A percentile compares a stretch with the other conserved stretches of the same genome.
These are phyloP conservation scores for Todus mexicanus DNA, from an alignment of 2,797 vertebrate species.

Conservation along the genomic window DNA sequence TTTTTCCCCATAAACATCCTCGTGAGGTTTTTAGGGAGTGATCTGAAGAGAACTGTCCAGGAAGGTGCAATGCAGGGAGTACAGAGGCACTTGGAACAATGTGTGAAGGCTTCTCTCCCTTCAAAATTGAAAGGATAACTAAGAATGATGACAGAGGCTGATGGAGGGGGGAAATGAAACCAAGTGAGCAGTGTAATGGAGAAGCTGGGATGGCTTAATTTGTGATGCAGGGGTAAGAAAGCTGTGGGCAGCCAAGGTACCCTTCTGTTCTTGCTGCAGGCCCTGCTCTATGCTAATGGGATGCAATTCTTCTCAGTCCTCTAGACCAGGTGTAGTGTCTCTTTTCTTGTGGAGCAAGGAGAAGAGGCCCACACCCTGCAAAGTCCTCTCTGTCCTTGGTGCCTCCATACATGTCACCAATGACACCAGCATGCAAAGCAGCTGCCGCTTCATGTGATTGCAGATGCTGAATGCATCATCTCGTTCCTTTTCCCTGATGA, in stretches of 20 bases:
- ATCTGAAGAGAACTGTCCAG: neutral
- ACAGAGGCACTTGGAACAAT: neutral
- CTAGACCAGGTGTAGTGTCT: neutral
- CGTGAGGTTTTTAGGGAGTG: neutral
- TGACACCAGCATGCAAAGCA: neutral
- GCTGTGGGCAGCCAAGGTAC: neutral
- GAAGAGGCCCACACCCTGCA: neutral
- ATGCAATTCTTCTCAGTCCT: neutral
- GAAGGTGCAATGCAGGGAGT: neutral
- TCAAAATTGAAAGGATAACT: neutral
- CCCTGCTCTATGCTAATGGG: neutral
- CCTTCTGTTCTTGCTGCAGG: neutral
- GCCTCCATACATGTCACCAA: neutral
- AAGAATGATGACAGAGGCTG: neutral
- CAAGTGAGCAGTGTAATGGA: fast-evolving
- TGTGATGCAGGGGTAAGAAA: neutral
- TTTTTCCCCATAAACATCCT: neutral
- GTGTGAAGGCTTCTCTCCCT: neutral
- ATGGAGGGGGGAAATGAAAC: neutral
- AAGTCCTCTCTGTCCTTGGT: neutral
- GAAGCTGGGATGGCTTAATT: neutral
- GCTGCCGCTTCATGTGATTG: neutral
- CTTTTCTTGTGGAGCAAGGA: neutral
- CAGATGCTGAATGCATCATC: neutral
- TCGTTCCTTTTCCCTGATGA: neutral